Base-by-base conservation (phyloP, 2,888 invertebrate species). In the Aricia artaxerxes region DNA sequence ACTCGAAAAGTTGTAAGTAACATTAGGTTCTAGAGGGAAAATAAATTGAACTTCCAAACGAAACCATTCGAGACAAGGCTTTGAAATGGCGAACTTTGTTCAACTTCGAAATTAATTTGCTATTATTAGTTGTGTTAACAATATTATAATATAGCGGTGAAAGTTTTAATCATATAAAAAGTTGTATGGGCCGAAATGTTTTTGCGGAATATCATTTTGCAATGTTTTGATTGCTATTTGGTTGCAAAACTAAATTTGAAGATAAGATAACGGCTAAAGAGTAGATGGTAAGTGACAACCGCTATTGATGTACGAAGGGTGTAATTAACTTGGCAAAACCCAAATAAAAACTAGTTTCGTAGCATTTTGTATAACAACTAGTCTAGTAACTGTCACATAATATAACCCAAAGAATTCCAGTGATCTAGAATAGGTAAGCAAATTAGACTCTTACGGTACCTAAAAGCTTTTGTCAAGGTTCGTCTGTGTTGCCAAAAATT, bases 1-100 rank as follows among this genome's bases (percentile, higher is more conserved):
- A 79, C 75, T 79, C 64, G 49, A 79, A 75, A 79, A 76, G 75
- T 79, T 79, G 78, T 78, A 79, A 79, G 79, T 76, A 79, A 79
- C 79, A 61, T 76, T 79, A 79, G 61, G 79, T 78, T 73, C 49
- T 76, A 76, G 49, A 76, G 79, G 75, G 61, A 79, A 61, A 79
- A 75, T 79, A 75, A 79, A 79, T 79, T 75, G 75, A 79, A 79
- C 60, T 79, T 79, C 75, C 64, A 79, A 79, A 79, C 75, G 79
- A 79, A 79, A 79, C 79, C 79, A 79, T 79, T 79, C 64, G 60
- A 75, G 75, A 79, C 79, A 61, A 75, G 79, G 75, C 79, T 61
- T 44, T 79, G 75, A 79, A 79, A 79, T 78, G 78, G 73, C 76
- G 76, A 76, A 79, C 75, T 76, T 79, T 79, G 79, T 75, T 75